phyloP scores from a whole-genome alignment of 2,888 invertebrate species.

The Protodeltote pygarga region DNA sequence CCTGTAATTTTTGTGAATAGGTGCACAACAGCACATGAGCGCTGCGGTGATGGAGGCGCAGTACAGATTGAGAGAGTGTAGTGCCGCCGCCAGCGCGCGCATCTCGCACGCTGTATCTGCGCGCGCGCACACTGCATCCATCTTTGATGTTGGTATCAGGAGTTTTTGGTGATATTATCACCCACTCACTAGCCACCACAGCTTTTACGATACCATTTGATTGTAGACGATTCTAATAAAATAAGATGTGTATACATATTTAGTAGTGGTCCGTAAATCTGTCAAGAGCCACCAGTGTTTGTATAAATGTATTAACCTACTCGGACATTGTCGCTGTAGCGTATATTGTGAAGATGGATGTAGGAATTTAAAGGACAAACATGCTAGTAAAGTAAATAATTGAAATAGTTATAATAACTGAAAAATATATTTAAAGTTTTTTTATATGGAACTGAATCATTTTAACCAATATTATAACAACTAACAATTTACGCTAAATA shows the following conservation, averaged over 20 bases:
- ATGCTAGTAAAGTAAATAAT: too few species aligned
- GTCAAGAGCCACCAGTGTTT: background rate
- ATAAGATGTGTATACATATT: constrained; percentile 10
- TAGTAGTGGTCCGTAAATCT: background rate
- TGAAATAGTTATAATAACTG: too few species aligned
- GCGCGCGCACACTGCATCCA: constrained; percentile 76
- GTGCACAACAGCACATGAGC: constrained; percentile 76
- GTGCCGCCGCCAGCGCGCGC: constrained; percentile 71
- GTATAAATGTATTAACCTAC: background rate
- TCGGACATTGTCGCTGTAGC: too few species aligned
- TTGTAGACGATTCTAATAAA: constrained; percentile 22
- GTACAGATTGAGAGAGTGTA: constrained; percentile 79
- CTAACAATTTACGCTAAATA: too few species aligned
- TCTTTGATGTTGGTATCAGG: constrained; percentile 36
- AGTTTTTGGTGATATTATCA: constrained; percentile 9
- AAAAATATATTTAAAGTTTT: too few species aligned
- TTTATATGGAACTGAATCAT: too few species aligned
- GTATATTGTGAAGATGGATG: too few species aligned
- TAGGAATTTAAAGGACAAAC: too few species aligned
- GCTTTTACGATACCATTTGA: constrained; percentile 18
- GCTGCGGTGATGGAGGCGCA: constrained; percentile 76
- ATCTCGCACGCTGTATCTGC: constrained; percentile 65
- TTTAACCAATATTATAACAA: too few species aligned
- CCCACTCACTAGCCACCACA: constrained; percentile 35
- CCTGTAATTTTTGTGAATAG: constrained; percentile 62